Percentiles rank a stretch among this genome's conserved stretches.
phyloP scores from a whole-genome alignment of 1,140 invertebrate genomes.

The Oscheius sp. region DNA sequence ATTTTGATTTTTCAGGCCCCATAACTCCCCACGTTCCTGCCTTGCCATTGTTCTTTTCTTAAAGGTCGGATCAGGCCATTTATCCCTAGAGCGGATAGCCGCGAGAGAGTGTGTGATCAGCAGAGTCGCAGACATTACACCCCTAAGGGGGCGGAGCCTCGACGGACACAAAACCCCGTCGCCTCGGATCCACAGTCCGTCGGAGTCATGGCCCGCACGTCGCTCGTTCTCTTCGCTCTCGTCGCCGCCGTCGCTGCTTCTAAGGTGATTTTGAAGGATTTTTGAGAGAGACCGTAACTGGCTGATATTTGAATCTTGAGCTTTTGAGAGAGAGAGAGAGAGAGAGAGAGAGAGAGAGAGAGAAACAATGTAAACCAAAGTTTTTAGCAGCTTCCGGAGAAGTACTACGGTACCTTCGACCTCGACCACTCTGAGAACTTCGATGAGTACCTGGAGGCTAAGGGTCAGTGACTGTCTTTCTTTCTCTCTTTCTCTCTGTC shows the following conservation, averaged over 20 bases:
- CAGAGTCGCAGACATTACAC: slow-evolving; percentile 6
- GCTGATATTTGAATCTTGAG: background rate
- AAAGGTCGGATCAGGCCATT: slow-evolving; percentile 5
- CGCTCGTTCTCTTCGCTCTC: background rate
- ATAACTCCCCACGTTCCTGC: no score
- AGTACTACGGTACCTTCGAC: slow-evolving; percentile 54
- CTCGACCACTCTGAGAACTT: slow-evolving; percentile 57
- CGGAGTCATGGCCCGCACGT: background rate
- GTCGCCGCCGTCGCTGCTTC: slow-evolving; percentile 18
- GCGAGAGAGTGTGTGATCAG: no score
- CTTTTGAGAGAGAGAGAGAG: background rate
- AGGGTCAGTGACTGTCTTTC: slow-evolving; percentile 36
- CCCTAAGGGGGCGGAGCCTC: slow-evolving; percentile 2
- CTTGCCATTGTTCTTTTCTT: no score
- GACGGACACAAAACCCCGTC: background rate
- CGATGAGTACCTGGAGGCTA: slow-evolving; percentile 54
- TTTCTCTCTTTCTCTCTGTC: no score
- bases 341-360: no score
- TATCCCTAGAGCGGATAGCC: background rate
- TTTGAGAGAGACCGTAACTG: background rate
- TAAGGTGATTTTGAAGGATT: background rate
- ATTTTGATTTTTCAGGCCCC: no score
- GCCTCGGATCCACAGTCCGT: background rate
- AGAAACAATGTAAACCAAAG: background rate
- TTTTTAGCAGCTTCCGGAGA: slow-evolving; percentile 43